A percentile compares a stretch with the other conserved stretches of the same genome.
phyloP scores from a whole-genome alignment of 2,113 vertebrate genomes.

The Diglossa brunneiventris region DNA sequence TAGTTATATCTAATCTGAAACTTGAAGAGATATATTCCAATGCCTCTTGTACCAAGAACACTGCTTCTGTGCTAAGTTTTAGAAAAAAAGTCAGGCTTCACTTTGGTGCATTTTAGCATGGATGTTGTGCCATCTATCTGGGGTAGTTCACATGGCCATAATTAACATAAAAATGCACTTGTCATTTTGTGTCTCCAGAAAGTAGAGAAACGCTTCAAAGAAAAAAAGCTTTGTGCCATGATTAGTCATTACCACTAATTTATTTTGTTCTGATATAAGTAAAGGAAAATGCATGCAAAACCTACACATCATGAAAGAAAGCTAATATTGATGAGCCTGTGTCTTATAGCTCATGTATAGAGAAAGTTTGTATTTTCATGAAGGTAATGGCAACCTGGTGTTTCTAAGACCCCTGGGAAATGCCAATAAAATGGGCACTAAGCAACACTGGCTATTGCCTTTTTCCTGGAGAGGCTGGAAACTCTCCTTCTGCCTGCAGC shows the following conservation, averaged over 20 bases:
- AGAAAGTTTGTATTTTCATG: not conserved
- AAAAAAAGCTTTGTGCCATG: not conserved
- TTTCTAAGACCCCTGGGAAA: not conserved
- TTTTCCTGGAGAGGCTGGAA: not conserved
- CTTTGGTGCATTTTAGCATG: not conserved
- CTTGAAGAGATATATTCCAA: not conserved
- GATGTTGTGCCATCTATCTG: not conserved
- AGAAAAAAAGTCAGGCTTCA: not conserved
- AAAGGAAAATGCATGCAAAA: constrained; percentile 40
- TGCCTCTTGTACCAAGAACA: not conserved
- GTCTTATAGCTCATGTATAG: not conserved
- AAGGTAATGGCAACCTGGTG: not conserved
- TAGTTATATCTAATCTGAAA: not conserved
- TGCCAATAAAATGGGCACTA: not conserved
- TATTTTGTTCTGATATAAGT: constrained; percentile 29
- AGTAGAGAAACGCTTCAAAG: not conserved
- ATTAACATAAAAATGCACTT: constrained; percentile 26
- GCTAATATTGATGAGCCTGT: not conserved
- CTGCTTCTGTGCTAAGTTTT: not conserved
- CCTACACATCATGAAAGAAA: not conserved
- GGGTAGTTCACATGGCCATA: not conserved
- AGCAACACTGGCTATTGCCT: not conserved
- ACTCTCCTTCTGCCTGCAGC: not conserved
- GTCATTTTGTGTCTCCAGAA: not conserved
- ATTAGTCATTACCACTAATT: constrained; percentile 14